Base-by-base conservation (phyloP, 2,888 invertebrate genomes). In the Dastarcus helophoroides region DNA sequence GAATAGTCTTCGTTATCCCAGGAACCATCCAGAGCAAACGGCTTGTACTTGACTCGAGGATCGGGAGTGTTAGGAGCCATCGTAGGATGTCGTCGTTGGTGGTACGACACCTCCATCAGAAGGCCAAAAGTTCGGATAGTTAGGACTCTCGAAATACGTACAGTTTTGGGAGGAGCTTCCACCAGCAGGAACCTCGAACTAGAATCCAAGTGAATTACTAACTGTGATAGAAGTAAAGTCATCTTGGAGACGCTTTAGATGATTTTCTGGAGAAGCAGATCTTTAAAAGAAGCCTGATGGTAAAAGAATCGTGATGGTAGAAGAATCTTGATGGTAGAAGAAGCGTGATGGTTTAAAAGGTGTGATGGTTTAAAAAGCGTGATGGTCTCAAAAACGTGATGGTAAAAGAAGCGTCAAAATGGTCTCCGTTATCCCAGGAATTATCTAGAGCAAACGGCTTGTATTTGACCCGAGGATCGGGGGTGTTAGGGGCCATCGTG, bases 111-210 rank as follows among this genome's bases (percentile, higher is more conserved):
- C 31, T 17, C 50, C 48, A 14, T 48, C 45, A 1, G 47, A 32
- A 2, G 60, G 61, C 36, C 54, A 58, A 33, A 53, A 61, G 32
- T 67, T 62, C 1, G 82, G 80, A 47, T 73, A 80, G 26, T 69
- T 72, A 2, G 77, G 76, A 50, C 76, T 82, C 31, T 76, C 76
- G 47, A 85, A 82, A 61, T 83, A 82, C 2, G 74, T 75, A 33
- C 71, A 65, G 41, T 72, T 68, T 35, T 74, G 68, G 13, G 62
- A 62, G 1, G 76, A 71, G 3, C 64, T 63, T 3, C 67, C 73
- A 2, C 80, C 80, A n/a, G 47, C 85, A 86, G 4, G 67, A 63
- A 22, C 70, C 68, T 48, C 71, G 66, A 54, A 73, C 84, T 84
- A 56, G 12, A 47, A 51, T 8, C 14, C 14, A 9, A 7, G n/a